Conservation (phyloP, 2,888 invertebrate genomes). For the Plagodis pulveraria region DNA sequence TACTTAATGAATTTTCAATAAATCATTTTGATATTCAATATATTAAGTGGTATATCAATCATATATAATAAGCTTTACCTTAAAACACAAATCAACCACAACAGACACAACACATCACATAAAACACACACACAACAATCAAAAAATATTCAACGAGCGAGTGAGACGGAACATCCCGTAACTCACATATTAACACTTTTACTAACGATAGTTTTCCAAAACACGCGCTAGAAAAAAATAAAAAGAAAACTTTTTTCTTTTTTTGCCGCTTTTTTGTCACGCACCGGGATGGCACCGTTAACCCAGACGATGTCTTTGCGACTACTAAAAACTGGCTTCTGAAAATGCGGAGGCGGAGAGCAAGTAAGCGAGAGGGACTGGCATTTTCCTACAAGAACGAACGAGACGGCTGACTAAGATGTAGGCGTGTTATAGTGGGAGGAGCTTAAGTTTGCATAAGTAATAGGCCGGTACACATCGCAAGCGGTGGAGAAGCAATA, state of each 20-base stretch:
- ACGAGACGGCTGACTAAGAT: slow-evolving; percentile 46
- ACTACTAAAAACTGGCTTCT: slow-evolving; percentile 78
- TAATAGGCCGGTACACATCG: slow-evolving; percentile 51
- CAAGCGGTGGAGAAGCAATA: slow-evolving; percentile 52
- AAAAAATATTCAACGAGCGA: slow-evolving; percentile 30
- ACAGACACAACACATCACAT: slow-evolving; percentile 45
- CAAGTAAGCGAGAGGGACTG: slow-evolving; percentile 57
- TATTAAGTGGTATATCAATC: not conserved
- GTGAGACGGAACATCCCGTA: slow-evolving; percentile 34
- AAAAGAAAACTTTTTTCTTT: slow-evolving; percentile 36
- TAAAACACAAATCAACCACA: slow-evolving; percentile 34
- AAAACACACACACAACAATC: slow-evolving; percentile 41
- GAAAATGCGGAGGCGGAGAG: slow-evolving; percentile 76
- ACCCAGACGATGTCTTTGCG: slow-evolving; percentile 68
- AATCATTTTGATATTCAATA: too few relatives aligned
- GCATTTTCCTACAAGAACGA: slow-evolving; percentile 41
- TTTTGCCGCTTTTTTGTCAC: slow-evolving; percentile 52
- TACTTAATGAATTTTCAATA: not conserved
- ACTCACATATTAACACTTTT: slow-evolving; percentile 32
- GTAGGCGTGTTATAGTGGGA: slow-evolving; percentile 69
- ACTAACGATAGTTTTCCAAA: slow-evolving; percentile 17
- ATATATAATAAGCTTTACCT: slow-evolving; percentile 46
- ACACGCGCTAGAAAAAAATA: slow-evolving; percentile 31
- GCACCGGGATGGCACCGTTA: slow-evolving; percentile 57
- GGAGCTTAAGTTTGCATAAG: slow-evolving; percentile 76